Conservation (phyloP, 2,888 invertebrate species). For the Tinea trinotella region DNA sequence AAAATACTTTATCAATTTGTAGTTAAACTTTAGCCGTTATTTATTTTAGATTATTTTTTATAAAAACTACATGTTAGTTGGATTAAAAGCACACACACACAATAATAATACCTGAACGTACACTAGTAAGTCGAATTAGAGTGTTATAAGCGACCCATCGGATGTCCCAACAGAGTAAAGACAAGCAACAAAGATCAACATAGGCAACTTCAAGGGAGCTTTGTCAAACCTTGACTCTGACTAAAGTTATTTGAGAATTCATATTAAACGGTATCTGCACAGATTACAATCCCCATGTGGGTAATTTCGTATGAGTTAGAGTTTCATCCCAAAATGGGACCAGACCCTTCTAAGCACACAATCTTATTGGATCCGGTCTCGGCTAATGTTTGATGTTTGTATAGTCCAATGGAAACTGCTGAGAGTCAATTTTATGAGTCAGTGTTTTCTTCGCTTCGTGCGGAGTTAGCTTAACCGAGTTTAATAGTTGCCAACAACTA, state of each 20-base stretch:
- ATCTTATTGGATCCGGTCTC: slow-evolving; percentile 47
- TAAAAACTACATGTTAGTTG: no score
- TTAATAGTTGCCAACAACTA: neutral
- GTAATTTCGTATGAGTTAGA: slow-evolving; percentile 44
- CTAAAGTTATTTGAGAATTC: slow-evolving; percentile 21
- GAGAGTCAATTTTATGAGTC: slow-evolving; percentile 21
- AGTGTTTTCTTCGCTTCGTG: neutral
- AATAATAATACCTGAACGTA: neutral
- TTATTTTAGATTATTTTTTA: no score
- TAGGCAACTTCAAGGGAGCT: slow-evolving; percentile 7
- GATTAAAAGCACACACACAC: no score
- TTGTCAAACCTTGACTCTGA: slow-evolving; percentile 36
- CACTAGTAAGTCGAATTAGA: neutral
- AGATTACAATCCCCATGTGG: slow-evolving; percentile 42
- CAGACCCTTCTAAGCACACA: slow-evolving; percentile 44
- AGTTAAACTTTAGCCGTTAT: no score
- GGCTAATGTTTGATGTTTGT: slow-evolving; percentile 23
- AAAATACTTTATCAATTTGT: no score
- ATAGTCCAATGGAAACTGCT: slow-evolving; percentile 41
- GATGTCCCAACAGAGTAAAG: neutral
- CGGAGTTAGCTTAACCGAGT: neutral
- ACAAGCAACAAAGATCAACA: slow-evolving; percentile 14
- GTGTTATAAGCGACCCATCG: neutral
- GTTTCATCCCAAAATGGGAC: slow-evolving; percentile 26
- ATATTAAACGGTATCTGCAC: slow-evolving; percentile 44